These are phyloP conservation scores for Drosophila guanche DNA, from an alignment of 1,140 invertebrate species.

Conservation along the genomic window DNA sequence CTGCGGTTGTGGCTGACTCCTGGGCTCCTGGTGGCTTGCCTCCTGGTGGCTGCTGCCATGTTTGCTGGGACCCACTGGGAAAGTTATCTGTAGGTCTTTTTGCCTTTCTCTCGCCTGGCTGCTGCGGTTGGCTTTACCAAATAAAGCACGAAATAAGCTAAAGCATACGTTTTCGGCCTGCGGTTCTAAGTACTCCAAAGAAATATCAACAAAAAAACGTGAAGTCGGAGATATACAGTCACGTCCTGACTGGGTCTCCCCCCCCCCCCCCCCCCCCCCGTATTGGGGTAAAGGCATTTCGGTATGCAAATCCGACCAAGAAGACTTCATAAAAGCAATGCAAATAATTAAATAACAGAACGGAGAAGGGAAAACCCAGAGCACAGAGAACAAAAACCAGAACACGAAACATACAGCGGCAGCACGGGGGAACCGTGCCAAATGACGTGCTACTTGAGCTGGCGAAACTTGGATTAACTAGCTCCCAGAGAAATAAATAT, in stretches of 20 bases:
- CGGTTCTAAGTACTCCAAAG: constrained; percentile 25
- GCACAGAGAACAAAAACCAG: constrained; percentile 20
- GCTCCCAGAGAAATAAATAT: constrained; percentile 46
- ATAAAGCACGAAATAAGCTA: constrained; percentile 57
- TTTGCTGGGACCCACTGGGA: constrained; percentile 16
- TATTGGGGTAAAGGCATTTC: constrained; percentile 10
- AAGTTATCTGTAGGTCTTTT: constrained; percentile 26
- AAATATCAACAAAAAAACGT: constrained; percentile 41
- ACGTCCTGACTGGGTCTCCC: constrained; percentile 32
- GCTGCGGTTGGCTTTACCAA: constrained; percentile 46
- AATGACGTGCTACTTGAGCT: constrained; percentile 61
- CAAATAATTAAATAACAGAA: constrained; percentile 70
- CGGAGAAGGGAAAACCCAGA: neutral
- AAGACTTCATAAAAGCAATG: constrained; percentile 53
- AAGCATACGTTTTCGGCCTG: constrained; percentile 47
- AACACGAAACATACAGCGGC: constrained; percentile 26
- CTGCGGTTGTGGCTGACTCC: constrained; percentile 16
- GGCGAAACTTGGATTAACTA: constrained; percentile 63
- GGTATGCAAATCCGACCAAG: constrained; percentile 60
- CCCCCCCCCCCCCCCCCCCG: constrained; percentile 7
- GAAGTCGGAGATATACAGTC: constrained; percentile 24
- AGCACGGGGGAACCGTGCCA: constrained; percentile 9
- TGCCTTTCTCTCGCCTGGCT: constrained; percentile 35
- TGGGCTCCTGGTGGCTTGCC: too few relatives aligned
- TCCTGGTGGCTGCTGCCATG: too few relatives aligned